These are phyloP conservation scores for Momotus momota DNA, from an alignment of 2,797 vertebrate species.

Conservation along the genomic window DNA sequence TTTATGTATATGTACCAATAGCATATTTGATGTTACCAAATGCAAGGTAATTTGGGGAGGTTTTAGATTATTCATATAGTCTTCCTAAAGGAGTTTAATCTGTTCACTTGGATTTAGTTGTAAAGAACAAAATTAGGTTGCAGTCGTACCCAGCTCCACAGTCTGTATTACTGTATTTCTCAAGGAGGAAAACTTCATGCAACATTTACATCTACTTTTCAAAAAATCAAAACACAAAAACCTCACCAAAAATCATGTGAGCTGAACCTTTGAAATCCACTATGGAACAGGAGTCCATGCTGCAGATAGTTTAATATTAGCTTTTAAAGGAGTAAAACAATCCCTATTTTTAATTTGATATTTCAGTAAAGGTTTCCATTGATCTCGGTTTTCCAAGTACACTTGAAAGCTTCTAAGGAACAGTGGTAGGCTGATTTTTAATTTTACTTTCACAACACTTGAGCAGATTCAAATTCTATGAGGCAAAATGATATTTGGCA, in stretches of 20 bases:
- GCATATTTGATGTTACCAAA: background rate
- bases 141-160: background rate
- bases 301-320: background rate
- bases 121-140: background rate
- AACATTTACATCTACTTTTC: background rate
- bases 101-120: background rate
- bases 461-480: conserved; percentile 36
- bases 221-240: background rate
- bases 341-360: conserved; percentile 36
- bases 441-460: conserved; percentile 48
- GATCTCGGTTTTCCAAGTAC: conserved; percentile 4
- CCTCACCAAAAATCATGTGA: background rate
- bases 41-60: background rate
- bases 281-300: background rate
- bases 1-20: conserved; percentile 15
- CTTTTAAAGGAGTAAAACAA: conserved; percentile 31
- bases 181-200: background rate
- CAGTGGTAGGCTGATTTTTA: conserved; percentile 33
- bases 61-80: background rate
- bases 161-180: background rate
- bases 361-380: conserved; percentile 30
- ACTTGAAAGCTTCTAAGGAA: conserved; percentile 41
- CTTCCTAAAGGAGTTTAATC: background rate
- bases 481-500: conserved; percentile 38
- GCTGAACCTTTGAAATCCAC: background rate